A percentile compares a stretch with the other conserved stretches of the same genome.
Conservation (phyloP, 2,113 vertebrate genomes). For the Heliornis fulica region DNA sequence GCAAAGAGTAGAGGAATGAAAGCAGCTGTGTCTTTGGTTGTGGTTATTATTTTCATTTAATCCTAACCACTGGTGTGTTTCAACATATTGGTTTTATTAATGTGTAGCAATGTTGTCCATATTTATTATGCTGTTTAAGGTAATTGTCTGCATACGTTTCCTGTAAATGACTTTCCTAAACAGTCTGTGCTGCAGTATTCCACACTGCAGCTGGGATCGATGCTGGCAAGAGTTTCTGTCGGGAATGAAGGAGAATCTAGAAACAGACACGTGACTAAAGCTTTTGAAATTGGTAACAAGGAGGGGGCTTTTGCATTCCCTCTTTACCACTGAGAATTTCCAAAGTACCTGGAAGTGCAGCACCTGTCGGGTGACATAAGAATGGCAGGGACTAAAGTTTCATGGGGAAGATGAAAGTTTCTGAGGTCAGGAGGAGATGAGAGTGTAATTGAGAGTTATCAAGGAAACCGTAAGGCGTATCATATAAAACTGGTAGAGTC, state of each 20-base stretch:
- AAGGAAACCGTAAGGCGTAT: slow-evolving; percentile 45
- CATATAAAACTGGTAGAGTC: slow-evolving; percentile 12
- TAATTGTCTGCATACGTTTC: slow-evolving; percentile 15
- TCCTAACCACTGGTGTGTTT: neutral
- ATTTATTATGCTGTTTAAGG: slow-evolving; percentile 30
- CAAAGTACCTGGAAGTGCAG: neutral
- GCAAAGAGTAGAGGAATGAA: neutral
- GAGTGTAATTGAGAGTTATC: slow-evolving; percentile 28
- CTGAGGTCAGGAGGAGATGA: slow-evolving; percentile 23
- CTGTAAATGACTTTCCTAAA: slow-evolving; percentile 19
- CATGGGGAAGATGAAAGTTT: neutral
- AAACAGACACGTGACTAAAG: neutral
- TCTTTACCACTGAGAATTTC: neutral
- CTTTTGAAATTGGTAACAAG: neutral
- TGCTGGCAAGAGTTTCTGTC: neutral
- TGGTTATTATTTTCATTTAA: no score
- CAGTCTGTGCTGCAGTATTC: neutral
- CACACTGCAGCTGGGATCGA: neutral
- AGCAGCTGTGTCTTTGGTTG: neutral
- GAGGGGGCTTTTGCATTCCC: neutral
- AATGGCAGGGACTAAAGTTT: neutral
- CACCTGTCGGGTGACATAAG: neutral
- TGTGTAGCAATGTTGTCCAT: neutral
- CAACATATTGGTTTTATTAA: slow-evolving; percentile 34
- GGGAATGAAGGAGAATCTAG: neutral